Base-by-base conservation (phyloP, 1,140 invertebrate species). In the Apis dorsata region DNA sequence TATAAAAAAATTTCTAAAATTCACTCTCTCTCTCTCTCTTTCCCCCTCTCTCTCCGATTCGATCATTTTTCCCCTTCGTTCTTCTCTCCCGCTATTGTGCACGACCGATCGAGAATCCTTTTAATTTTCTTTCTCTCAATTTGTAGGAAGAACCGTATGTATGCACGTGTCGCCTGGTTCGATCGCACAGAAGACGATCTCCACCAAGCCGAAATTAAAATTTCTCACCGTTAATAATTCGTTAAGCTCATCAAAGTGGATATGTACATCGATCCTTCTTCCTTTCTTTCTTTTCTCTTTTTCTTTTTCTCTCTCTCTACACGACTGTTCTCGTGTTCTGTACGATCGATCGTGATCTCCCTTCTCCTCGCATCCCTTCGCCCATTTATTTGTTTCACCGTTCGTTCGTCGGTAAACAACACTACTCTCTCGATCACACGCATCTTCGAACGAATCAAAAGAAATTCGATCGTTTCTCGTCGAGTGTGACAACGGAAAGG, bases 91-190 rank as follows among this genome's bases (percentile, higher is more conserved):
- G 34, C 44, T 44, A 12, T 19, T 34, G 49, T 7, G 24, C 0
- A 12, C 19, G 53, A 55, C 10, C 1, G 53, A 7, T 34, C 21
- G 53, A 34, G 15, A 55, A 55, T 10, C 9, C 49, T 19, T 44
- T 59, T 44, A 21, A 77, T 60, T 59, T 74, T 21, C 34, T 19
- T 34, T 79, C 51, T 13, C 34, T 86, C 86, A 63, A 84, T 86
- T 87, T 87, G 85, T 84, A 87, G 86, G 81, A 86, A 86, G 80
- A 24, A 49, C 57, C 51, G 71, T 62, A 57, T 57, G 72, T 55
- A 55, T 62, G 72, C 69, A 75, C 28, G 74, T 28, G 17, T 70
- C 65, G 53, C 15, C 57, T 49, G 72, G 28, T 75, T 84, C 86
- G 86, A 87, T 87, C 86, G 66, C 69, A 51, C 85, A 86, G 73